phyloP scores from a whole-genome alignment of 2,797 vertebrate genomes.

The Acomys russatus region DNA sequence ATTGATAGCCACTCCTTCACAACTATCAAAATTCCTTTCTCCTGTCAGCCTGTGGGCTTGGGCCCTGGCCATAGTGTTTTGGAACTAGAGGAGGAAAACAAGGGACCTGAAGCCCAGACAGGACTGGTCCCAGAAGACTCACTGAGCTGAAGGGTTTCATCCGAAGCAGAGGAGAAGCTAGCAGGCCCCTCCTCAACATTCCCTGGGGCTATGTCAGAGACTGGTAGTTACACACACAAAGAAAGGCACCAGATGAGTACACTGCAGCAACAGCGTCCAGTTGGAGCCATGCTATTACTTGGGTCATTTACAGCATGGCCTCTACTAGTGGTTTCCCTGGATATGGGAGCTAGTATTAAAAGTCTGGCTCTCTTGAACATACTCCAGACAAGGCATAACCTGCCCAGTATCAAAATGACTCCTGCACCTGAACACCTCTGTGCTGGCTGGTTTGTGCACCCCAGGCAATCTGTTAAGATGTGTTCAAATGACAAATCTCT shows the following conservation, averaged over 20 bases:
- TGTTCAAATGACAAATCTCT: slow-evolving; percentile 25
- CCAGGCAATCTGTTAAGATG: neutral
- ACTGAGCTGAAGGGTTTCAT: neutral
- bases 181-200: neutral
- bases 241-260: neutral
- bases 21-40: neutral
- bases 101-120: neutral
- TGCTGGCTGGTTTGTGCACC: neutral
- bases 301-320: neutral
- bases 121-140: neutral
- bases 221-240: neutral
- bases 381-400: neutral
- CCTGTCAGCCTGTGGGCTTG: neutral
- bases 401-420: neutral
- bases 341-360: neutral
- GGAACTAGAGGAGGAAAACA: neutral
- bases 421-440: neutral
- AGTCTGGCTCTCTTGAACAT: neutral
- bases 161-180: neutral
- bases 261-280: neutral
- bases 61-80: neutral
- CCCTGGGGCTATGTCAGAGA: neutral
- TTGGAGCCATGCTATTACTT: neutral
- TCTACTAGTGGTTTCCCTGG: neutral
- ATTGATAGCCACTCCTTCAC: neutral